These are phyloP conservation scores for Butorides virescens DNA, from an alignment of 2,113 vertebrate genomes.

Conservation along the genomic window DNA sequence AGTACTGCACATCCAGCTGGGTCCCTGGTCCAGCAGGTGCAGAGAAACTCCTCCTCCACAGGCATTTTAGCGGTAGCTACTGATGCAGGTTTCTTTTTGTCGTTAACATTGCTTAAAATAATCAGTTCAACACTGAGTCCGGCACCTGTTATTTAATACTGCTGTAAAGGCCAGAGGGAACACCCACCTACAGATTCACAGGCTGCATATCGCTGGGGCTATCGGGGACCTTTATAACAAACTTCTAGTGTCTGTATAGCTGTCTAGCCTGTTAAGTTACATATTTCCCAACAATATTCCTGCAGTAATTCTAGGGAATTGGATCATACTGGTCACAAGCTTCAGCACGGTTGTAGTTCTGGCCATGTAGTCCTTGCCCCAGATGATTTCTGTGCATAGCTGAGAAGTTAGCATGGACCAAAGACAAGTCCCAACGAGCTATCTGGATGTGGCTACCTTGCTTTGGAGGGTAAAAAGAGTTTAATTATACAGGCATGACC, in stretches of 20 bases:
- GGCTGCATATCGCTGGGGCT: neutral
- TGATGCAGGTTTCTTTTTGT: neutral
- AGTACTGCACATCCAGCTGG: neutral
- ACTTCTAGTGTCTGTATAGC: neutral
- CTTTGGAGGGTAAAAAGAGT: neutral
- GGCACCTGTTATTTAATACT: neutral
- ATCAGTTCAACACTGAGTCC: neutral
- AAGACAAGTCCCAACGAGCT: neutral
- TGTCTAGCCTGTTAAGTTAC: neutral
- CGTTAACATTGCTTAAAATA: neutral
- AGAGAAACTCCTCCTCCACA: neutral
- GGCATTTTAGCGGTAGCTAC: neutral
- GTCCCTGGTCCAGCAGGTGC: neutral
- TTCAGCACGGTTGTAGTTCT: neutral
- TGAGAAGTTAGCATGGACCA: neutral
- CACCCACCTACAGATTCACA: neutral
- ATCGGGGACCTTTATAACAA: neutral
- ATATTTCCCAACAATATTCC: neutral
- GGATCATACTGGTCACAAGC: neutral
- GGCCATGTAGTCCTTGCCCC: neutral
- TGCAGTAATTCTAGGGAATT: neutral
- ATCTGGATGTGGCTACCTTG: neutral
- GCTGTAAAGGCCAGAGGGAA: neutral
- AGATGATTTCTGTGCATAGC: neutral
- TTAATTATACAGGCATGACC: neutral